Evolutionary conservation across 2,888 invertebrate genomes (phyloP).

Genomic region (Altica lythri): DNA sequence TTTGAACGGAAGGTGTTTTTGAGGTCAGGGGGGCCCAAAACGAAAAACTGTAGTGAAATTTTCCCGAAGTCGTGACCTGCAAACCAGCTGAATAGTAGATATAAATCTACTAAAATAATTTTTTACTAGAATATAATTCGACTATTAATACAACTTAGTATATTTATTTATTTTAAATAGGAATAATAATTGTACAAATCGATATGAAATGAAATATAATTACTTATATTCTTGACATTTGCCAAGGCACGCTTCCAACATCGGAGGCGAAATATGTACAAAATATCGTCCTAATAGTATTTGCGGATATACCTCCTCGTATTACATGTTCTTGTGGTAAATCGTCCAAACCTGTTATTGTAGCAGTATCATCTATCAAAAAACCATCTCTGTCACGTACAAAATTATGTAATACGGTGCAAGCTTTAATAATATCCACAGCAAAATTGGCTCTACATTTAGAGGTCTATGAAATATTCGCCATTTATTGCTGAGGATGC

Average conservation of each 20-base stretch:
- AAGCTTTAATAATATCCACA: constrained; percentile 36
- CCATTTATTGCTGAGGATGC: constrained; percentile 40
- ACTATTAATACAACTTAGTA: no score
- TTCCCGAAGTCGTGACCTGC: no score
- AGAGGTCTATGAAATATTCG: constrained; percentile 40
- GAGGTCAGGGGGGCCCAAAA: no score
- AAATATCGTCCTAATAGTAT: constrained; percentile 16
- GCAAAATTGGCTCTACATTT: constrained; percentile 32
- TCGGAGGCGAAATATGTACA: constrained; percentile 15
- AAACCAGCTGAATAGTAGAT: no score
- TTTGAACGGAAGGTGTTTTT: no score
- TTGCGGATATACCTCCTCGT: constrained; percentile 16
- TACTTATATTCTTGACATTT: not conserved
- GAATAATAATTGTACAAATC: no score
- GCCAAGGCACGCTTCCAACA: not conserved
- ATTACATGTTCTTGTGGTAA: constrained; percentile 13
- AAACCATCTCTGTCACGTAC: constrained; percentile 32
- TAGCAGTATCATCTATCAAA: constrained; percentile 23
- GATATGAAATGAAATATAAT: no score
- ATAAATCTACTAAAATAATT: no score
- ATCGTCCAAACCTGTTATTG: constrained; percentile 19
- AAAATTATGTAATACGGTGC: constrained; percentile 36
- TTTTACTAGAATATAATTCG: no score
- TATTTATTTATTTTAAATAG: no score
- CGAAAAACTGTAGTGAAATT: no score